Evolutionary conservation across 2,113 vertebrate genomes (phyloP).

Genomic region (Jaculus jaculus): DNA sequence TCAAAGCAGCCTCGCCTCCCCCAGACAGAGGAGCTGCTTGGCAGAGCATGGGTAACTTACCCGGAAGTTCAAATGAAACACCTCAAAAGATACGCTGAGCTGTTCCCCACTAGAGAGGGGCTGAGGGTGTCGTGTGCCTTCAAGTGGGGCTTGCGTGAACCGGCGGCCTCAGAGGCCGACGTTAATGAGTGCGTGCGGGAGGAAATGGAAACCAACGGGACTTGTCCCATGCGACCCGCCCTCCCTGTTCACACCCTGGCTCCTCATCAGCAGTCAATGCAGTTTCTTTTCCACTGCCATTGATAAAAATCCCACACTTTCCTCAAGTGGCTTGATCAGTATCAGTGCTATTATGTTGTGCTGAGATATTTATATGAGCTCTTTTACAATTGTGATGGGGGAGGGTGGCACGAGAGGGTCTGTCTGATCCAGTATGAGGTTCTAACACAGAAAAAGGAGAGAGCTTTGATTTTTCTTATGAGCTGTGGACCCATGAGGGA

Average conservation of each 20-base stretch:
- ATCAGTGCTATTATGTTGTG: background rate
- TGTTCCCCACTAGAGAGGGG: background rate
- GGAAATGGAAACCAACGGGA: background rate
- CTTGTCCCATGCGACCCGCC: background rate
- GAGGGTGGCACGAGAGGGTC: background rate
- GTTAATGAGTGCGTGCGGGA: background rate
- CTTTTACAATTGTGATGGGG: background rate
- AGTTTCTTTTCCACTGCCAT: background rate
- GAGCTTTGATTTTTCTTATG: background rate
- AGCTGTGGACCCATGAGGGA: background rate
- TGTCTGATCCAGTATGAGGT: background rate
- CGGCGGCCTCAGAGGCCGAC: background rate
- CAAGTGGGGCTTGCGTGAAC: constrained; percentile 34
- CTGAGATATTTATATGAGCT: background rate
- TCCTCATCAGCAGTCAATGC: background rate
- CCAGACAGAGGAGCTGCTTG: constrained; percentile 18
- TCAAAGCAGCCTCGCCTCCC: background rate
- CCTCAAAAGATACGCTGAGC: constrained; percentile 56
- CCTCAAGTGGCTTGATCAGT: background rate
- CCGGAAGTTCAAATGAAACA: constrained; percentile 36
- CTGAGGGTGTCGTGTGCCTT: constrained; percentile 41
- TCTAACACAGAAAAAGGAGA: background rate
- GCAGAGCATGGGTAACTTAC: constrained; percentile 51
- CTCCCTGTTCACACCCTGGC: background rate
- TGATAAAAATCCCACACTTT: background rate